These are phyloP conservation scores for Ceratina australensis DNA, from an alignment of 1,140 invertebrate species.

Conservation along the genomic window DNA sequence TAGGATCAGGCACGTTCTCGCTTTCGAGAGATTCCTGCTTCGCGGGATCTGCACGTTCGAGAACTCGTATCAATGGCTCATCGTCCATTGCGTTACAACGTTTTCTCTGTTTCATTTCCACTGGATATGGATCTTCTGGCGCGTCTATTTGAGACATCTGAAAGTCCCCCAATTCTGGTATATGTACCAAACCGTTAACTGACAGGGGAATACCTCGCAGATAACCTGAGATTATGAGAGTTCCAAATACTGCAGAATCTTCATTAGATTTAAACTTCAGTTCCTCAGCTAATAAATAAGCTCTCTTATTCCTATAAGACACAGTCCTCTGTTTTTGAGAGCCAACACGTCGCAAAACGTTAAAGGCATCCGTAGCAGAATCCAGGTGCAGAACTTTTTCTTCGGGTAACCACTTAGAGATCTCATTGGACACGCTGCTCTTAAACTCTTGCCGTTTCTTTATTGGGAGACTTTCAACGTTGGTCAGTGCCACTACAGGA, in stretches of 20 bases:
- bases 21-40: slow-evolving; percentile 88
- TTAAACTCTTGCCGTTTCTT: slow-evolving; percentile 87
- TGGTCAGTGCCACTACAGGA: slow-evolving; percentile 87
- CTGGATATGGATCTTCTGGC: slow-evolving; percentile 86
- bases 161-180: slow-evolving; percentile 95
- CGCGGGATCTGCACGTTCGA: slow-evolving; percentile 84
- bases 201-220: slow-evolving; percentile 89
- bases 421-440: slow-evolving; percentile 86
- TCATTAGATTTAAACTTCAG: slow-evolving; percentile 80
- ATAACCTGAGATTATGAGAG: slow-evolving; percentile 91
- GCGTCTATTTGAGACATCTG: slow-evolving; percentile 92
- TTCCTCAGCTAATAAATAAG: slow-evolving; percentile 90
- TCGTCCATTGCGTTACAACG: slow-evolving; percentile 63
- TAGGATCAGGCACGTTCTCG: slow-evolving; percentile 92
- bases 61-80: slow-evolving; percentile 72
- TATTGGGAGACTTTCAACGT: slow-evolving; percentile 85
- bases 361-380: slow-evolving; percentile 87
- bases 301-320: slow-evolving; percentile 87
- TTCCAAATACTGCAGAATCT: slow-evolving; percentile 80
- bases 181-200: slow-evolving; percentile 93
- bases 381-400: slow-evolving; percentile 91
- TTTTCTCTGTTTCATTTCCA: slow-evolving; percentile 75
- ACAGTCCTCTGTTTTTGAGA: slow-evolving; percentile 89
- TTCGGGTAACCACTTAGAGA: slow-evolving; percentile 89
- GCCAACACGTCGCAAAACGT: slow-evolving; percentile 89